Evolutionary conservation across 1,140 invertebrate genomes (phyloP).

Genomic region (Doryteuthis pealeii): DNA sequence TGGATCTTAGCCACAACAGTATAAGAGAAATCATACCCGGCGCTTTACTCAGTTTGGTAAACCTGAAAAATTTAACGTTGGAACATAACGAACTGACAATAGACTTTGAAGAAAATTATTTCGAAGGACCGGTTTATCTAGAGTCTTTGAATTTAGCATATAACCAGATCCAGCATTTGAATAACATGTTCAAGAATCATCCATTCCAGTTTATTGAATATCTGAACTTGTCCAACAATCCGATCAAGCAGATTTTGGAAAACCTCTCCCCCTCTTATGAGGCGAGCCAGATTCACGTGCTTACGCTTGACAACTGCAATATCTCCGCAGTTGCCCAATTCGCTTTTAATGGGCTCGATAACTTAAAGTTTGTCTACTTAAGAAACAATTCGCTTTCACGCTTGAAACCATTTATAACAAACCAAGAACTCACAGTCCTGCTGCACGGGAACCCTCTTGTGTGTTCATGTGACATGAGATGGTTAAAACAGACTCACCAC

Average conservation of each 20-base stretch:
- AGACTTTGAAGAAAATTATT: constrained; percentile 3
- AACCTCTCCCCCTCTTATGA: background rate
- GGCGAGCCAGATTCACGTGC: background rate
- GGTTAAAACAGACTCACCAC: background rate
- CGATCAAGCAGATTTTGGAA: background rate
- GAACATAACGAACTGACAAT: background rate
- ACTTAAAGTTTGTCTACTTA: background rate
- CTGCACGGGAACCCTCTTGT: background rate
- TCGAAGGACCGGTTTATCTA: background rate
- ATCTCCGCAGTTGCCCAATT: background rate
- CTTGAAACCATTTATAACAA: background rate
- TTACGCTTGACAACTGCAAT: background rate
- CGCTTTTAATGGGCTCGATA: constrained; percentile 1
- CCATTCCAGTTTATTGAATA: background rate
- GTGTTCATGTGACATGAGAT: background rate
- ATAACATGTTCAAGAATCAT: background rate
- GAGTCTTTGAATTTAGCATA: background rate
- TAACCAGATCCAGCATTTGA: background rate
- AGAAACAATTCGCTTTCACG: background rate
- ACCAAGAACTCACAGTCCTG: background rate
- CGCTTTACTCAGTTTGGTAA: background rate
- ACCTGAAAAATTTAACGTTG: background rate
- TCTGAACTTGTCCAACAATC: background rate
- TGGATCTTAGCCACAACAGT: background rate
- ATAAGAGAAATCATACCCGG: background rate